Base-by-base conservation (phyloP, 2,888 invertebrate genomes). In the Tuta absoluta region DNA sequence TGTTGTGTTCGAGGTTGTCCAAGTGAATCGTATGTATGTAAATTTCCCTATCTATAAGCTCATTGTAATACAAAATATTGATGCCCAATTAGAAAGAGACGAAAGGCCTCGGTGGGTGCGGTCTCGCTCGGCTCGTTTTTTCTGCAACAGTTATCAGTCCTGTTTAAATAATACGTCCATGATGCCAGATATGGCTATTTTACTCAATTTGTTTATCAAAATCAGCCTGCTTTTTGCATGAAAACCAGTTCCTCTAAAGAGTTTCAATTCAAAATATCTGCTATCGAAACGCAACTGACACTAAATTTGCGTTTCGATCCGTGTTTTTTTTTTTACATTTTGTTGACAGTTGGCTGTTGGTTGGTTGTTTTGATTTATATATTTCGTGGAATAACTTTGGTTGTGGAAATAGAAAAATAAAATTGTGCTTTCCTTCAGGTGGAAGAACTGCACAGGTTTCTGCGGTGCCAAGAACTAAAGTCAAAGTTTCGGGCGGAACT, bases 401-500 rank as follows among this genome's bases (percentile, higher is more conserved):
- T 7, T 7, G 8, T 21, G 7, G 8, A 12, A 51, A 48, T 48
- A 17, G 2, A 48, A 48, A 48, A 5, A 48, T 0, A 21, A 21
- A 23, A 51, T 21, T 51, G 21, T 33, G n/a, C 11, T 56, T 33
- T 7, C n/a, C 75, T 76, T 24, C 72, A 85, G 92, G 89, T 70
- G 94, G 93, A 23, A 87, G 94, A 79, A 96, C 96, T 10, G 96
- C 96, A 53, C 96, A 96, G 88, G 96, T 96, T 38, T 96, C 96
- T 62, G 96, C 96, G 2, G 96, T 97, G 51, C 96, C 96, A 10
- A 93, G 96, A 75, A 96, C 96, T 0, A 96, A 97, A 89, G 95
- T 97, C 38, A 97, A 97, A 91, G 96, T 97, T 28, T 96, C 97
- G 7, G 97, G 97, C 14, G 97, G 97, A 33, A 97, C 97, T 0